Evolutionary conservation across 2,113 vertebrate genomes (phyloP), one percentile per base, ranked within the genome.

Genomic region (Geothlypis trichas): DNA sequence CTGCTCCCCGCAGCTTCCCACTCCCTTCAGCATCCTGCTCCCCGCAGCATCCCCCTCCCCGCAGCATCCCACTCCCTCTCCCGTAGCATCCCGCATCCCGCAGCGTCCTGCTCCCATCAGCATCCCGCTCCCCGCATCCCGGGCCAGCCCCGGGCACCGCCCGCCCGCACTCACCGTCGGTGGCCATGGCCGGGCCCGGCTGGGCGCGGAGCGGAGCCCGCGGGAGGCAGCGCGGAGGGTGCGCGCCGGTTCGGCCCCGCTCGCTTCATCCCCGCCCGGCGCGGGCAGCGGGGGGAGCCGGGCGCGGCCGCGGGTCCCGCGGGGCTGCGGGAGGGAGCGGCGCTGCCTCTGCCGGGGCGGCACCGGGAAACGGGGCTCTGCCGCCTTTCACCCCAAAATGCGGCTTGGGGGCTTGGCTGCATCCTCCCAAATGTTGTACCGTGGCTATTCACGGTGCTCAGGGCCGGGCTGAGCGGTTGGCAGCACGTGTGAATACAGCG

Each of bases 401-500:
- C 14, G 0, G 5, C 35, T 5, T 0, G 37, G 59, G 41, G n/a
- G 69, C 28, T 51, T 33, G 3, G 11, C 26, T 6, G 8, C 4
- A 0, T 4, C 57, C 20, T 6, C 37, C 54, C 3, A 9, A 31
- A 23, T 3, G 1, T 3, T 3, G 69, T 1, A 1, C 13, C 27
- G 4, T 0, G 47, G 13, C 63, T 35, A 15, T 6, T 10, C 8
- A 0, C 1, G 9, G 35, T 7, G 12, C 23, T 10, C 44, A 0
- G 73, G 59, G 0, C 21, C 1, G 20, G 2, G 2, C 18, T 18
- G 74, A 15, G 11, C 14, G 2, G 26, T 0, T 2, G 21, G 41
- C 0, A 7, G 76, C 18, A 2, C 1, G 13, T 3, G 11, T 13
- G 15, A 13, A 14, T 0, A 7, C 1, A 3, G 3, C 21, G 3